Percentiles rank a stretch among this genome's conserved stretches.
These are phyloP conservation scores for Acrocyrtus sp. DNA, from an alignment of 2,888 invertebrate genomes.

Conservation along the genomic window DNA sequence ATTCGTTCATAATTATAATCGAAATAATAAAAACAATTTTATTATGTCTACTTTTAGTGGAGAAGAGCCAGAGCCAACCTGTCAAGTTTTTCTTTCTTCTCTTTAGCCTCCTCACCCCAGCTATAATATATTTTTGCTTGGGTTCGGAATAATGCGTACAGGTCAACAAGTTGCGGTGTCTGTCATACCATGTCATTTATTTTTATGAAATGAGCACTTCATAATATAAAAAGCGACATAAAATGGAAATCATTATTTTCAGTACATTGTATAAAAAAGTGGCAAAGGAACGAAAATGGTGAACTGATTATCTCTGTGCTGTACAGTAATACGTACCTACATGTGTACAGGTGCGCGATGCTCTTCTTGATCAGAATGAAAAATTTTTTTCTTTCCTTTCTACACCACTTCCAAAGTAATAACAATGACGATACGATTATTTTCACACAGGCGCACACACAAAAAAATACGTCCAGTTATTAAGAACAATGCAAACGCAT, in stretches of 20 bases:
- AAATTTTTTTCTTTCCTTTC: no score
- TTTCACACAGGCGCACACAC: constrained; percentile 18
- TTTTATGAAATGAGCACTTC: constrained; percentile 19
- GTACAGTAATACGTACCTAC: not conserved
- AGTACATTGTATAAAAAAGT: constrained; percentile 19
- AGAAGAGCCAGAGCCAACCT: no score
- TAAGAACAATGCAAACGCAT: no score
- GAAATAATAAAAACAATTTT: constrained; percentile 35
- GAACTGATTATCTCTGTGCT: constrained; percentile 28
- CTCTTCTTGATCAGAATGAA: no score
- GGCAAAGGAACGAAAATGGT: constrained; percentile 16
- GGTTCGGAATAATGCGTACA: no score
- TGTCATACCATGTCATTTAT: constrained; percentile 20
- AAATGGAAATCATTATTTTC: no score
- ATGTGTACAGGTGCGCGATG: not conserved
- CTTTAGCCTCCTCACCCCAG: no score
- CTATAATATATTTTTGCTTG: no score
- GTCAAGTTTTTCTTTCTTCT: no score
- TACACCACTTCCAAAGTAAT: constrained; percentile 10
- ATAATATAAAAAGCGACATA: constrained; percentile 15
- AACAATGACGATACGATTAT: constrained; percentile 38
- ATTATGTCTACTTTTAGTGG: constrained; percentile 22
- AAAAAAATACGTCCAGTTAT: no score
- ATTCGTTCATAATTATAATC: constrained; percentile 38
- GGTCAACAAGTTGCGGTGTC: no score